phyloP scores from a whole-genome alignment of 1,140 invertebrate species.

The Panagrolaimus sp. region DNA sequence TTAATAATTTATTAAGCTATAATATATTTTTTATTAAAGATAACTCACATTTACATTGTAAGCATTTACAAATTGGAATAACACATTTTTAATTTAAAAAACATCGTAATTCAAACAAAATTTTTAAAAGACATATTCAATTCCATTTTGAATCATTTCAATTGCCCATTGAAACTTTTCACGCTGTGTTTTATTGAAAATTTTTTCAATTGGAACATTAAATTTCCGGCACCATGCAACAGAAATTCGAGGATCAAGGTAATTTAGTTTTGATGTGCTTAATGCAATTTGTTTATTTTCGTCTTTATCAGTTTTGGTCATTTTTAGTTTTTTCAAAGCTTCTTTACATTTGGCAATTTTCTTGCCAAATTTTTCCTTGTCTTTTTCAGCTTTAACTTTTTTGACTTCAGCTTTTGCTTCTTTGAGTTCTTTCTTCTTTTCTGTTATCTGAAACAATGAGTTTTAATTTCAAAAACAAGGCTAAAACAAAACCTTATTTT shows the following conservation, averaged over 20 bases:
- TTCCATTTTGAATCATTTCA: conserved; percentile 89
- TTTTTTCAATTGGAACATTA: conserved; percentile 91
- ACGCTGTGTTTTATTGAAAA: conserved; percentile 98
- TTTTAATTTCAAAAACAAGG: conserved; percentile 16
- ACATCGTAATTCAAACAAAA: no score
- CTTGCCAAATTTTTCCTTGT: conserved; percentile 82
- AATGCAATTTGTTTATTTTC: conserved; percentile 99
- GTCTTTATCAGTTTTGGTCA: conserved; percentile 92
- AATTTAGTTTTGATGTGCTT: conserved; percentile 97
- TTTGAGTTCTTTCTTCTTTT: conserved; percentile 77
- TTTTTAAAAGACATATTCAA: no score
- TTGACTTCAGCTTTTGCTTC: conserved; percentile 75
- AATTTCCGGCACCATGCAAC: conserved; percentile 99
- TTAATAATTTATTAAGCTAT: no score
- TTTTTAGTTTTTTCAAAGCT: conserved; percentile 85
- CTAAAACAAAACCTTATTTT: conserved; percentile 69
- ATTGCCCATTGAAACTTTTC: conserved; percentile 99
- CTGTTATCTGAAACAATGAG: conserved; percentile 68
- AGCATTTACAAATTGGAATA: no score
- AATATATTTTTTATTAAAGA: no score
- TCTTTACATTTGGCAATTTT: conserved; percentile 77
- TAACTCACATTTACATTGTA: no score
- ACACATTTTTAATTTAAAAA: no score
- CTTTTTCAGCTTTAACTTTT: conserved; percentile 66
- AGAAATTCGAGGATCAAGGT: conserved; percentile 94